Evolutionary conservation across 2,797 vertebrate species (phyloP), one percentile per base, ranked within the genome.

Genomic region (Tympanoctomys barrerae): DNA sequence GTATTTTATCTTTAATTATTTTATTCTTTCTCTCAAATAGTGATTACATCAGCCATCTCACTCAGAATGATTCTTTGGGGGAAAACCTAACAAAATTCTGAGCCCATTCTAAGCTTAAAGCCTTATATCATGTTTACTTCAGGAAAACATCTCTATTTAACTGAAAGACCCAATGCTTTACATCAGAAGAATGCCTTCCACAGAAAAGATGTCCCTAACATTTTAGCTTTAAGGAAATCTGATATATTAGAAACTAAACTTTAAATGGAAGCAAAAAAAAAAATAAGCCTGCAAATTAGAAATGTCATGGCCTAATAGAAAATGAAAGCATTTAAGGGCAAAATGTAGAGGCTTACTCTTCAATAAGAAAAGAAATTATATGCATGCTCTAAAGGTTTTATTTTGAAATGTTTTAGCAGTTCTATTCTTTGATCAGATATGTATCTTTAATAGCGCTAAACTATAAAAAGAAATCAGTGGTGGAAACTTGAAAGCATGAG

Each of bases 41-140:
- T 52, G 31, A 91, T 96, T 96, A 96, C 46, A 94, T 89, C 91
- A 96, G 94, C 28, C 19, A 94, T 18, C 24, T 89, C 94, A 84
- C 85, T 96, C 66, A 33, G 8, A 96, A 93, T 84, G 42, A 6
- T 81, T 70, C 84, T 57, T 62, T n/a, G 33, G 86, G 61, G 54
- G 1, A 46, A 94, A 92, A 79, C 7, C 36, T 96, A 95, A 95
- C 94, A 95, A 84, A 91, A 36, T 71, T 70, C 94, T 92, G 87
- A 93, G n/a, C 83, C 66, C 87, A n/a, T 82, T 87, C 19, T 9
- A 84, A 36, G 39, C 66, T 92, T 89, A 84, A 36, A 54, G 64
- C 94, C 19, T 96, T 94, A 66, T n/a, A 86, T 89, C 21, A 83
- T 91, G 78, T 97, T 97, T 91, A 81, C 82, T 98, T 86, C 26